Conservation (phyloP, 2,113 vertebrate species). For the Panthera tigris region DNA sequence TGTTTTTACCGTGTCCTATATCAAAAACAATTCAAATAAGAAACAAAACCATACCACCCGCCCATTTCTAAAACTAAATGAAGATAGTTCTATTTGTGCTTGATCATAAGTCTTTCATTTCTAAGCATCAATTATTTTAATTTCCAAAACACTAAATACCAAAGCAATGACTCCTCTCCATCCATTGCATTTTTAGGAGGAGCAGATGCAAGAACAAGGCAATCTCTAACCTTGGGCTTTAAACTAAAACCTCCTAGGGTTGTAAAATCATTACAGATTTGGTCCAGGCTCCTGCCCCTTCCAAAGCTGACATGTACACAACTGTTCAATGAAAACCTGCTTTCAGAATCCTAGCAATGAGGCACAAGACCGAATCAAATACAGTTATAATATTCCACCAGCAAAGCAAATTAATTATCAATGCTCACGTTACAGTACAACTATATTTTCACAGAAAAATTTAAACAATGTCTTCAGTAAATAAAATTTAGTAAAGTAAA, state of each 20-base stretch:
- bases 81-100: neutral
- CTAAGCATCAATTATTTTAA: slow-evolving; percentile 38
- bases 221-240: neutral
- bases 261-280: slow-evolving; percentile 25
- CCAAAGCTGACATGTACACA: neutral
- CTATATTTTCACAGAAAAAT: neutral
- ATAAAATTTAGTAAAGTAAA: neutral
- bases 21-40: neutral
- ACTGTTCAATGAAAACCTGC: neutral
- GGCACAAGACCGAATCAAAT: neutral
- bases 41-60: neutral
- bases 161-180: neutral
- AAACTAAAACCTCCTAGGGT: neutral
- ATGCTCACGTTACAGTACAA: neutral
- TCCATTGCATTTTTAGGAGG: neutral
- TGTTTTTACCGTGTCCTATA: neutral
- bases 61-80: neutral
- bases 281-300: neutral
- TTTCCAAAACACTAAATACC: neutral
- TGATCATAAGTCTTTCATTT: neutral
- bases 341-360: slow-evolving; percentile 6
- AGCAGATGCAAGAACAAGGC: neutral
- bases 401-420: slow-evolving; percentile 20
- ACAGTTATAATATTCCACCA: neutral
- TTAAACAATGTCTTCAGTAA: neutral